A percentile compares a stretch with the other conserved stretches of the same genome.
Evolutionary conservation across 2,113 vertebrate species (phyloP).

Genomic region (Aegypius monachus): DNA sequence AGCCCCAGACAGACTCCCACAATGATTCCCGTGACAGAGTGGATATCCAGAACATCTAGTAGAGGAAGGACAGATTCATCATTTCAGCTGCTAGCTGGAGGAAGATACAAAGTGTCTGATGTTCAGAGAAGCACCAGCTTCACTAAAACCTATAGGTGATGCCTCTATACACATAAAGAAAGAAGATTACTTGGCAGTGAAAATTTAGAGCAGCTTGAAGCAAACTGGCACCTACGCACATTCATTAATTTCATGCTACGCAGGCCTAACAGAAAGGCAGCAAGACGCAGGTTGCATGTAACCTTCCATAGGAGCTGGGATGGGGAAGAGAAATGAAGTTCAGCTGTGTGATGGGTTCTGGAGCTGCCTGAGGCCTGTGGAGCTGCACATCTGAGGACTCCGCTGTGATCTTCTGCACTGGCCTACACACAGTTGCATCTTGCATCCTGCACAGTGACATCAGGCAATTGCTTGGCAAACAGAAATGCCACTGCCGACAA

Average conservation of each 20-base stretch:
- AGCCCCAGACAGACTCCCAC: constrained; percentile 93
- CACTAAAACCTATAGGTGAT: not conserved
- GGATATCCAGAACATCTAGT: constrained; percentile 86
- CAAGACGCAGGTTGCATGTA: not conserved
- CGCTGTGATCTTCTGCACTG: not conserved
- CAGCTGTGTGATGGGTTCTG: not conserved
- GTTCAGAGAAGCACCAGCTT: not conserved
- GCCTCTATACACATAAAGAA: not conserved
- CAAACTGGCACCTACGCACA: not conserved
- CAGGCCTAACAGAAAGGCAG: not conserved
- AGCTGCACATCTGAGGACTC: not conserved
- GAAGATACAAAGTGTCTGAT: not conserved
- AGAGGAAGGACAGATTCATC: not conserved
- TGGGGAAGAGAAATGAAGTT: not conserved
- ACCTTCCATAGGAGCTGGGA: not conserved
- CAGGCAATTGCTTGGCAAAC: not conserved
- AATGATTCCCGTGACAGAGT: constrained; percentile 93
- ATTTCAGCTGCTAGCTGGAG: not conserved
- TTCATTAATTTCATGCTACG: not conserved
- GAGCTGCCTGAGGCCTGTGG: not conserved
- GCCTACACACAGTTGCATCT: not conserved
- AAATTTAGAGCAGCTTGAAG: not conserved
- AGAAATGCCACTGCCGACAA: not conserved
- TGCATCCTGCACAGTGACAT: fast-evolving
- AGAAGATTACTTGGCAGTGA: not conserved